Evolutionary conservation across 2,888 invertebrate species (phyloP), one percentile per base, ranked within the genome.

Genomic region (Periphyllus acericola): DNA sequence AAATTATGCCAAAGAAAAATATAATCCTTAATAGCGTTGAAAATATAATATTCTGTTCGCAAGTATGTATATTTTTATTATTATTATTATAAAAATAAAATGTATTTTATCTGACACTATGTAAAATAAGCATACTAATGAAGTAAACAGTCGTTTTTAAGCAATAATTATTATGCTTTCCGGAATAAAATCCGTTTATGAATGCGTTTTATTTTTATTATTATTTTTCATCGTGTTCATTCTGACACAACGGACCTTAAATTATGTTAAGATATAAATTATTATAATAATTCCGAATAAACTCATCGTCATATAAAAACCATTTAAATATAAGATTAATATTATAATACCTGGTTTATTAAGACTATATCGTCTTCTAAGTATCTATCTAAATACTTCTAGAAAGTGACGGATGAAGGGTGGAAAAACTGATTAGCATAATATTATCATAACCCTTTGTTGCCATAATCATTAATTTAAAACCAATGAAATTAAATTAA

Each of bases 241-340:
- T n/a, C 60, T 60, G 60, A 60, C 60, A 60, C 8, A 3, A 14
- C 6, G 0, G 14, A n/a, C 1, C 25, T 46, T 11, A 60, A 55
- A 79, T 52, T 79, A 36, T 36, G 19, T 80, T 80, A 1, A 55
- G 60, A 79, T 46, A 46, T 21, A 66, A 25, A 25, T 17, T 4
- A 25, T n/a, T 80, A n/a, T 36, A 66, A 36, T 19, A 17, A n/a
- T 66, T 66, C n/a, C n/a, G 19, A 60, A 80, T 60, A n/a, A 80
- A 29, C 32, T 34, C 9, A 3, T 6, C 80, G 19, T 9, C 66
- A 36, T 80, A 36, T 66, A 5, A 60, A 36, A 36, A 36, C 60
- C 36, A 66, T 80, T 80, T 80, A 66, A 80, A 36, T 66, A 60
- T 4, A 60, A 25, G 25, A 25, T 79, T 66, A 80, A 36, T 80